Evolutionary conservation across 2,797 vertebrate species (phyloP), one percentile per base, ranked within the genome.

Genomic region (Dryobates pubescens): DNA sequence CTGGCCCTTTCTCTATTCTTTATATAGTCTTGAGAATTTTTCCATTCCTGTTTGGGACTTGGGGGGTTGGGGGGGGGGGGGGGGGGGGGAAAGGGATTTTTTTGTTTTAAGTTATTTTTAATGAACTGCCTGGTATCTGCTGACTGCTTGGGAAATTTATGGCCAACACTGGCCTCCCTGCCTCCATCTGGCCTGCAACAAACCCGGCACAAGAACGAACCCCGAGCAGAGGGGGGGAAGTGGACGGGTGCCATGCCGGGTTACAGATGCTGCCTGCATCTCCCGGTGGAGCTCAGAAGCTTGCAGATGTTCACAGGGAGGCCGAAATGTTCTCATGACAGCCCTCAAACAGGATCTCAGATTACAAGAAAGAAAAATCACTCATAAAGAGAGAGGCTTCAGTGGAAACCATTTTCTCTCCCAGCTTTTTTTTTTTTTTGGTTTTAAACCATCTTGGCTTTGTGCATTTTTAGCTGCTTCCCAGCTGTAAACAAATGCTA

Each of bases 21-120:
- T 94, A 95, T 93, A 95, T 93, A 96, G 92, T 73, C 89, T 73
- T 79, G 69, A 94, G 88, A 90, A 92, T 94, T 92, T 94, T 95
- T 96, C 94, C 93, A 93, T 89, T 92, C 94, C 95, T 86, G 82
- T 95, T 96, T 93, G 57, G 95, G 91, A 85, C 22, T 65, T 6
- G 38, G 38, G 38, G 3, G 3, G 71, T n/a, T 3, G 3, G 71
- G 3, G 7, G 27, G 59, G 62, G 63, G 3, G 3, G 71, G 3
- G 7, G 27, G 59, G 62, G 63, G 85, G 75, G 24, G 24, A 30
- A 77, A 89, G 0, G 14, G 78, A 82, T 53, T 93, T 92, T 77
- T 95, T 87, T 78, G 87, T 67, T 93, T 88, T 62, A 83, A 94
- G 87, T 91, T 93, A 87, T 88, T 96, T 93, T 86, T 93, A 95